phyloP scores from a whole-genome alignment of 2,888 invertebrate genomes.

The Pyrgus malvae region DNA sequence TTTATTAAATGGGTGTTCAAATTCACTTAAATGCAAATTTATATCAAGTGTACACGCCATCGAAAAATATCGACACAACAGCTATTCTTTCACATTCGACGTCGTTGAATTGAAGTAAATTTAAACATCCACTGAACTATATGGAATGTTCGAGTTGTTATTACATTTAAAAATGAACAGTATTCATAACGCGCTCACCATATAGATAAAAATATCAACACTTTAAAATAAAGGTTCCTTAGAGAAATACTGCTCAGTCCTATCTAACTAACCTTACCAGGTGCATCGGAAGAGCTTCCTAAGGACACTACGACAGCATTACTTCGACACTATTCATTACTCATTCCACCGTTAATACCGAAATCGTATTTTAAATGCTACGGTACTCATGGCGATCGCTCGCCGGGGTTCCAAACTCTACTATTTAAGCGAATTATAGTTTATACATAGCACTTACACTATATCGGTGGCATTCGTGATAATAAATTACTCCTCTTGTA shows the following conservation, averaged over 20 bases:
- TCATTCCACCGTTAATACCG: conserved; percentile 48
- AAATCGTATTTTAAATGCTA: conserved; percentile 51
- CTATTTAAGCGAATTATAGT: conserved; percentile 35
- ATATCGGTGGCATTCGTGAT: conserved; percentile 55
- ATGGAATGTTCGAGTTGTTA: conserved; percentile 56
- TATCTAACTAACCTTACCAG: conserved; percentile 49
- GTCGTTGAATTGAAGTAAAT: conserved; percentile 40
- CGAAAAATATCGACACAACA: conserved; percentile 22
- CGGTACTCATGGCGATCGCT: conserved; percentile 57
- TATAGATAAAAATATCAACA: conserved; percentile 39
- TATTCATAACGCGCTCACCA: conserved; percentile 44
- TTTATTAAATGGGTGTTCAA: conserved; percentile 45
- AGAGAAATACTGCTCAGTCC: conserved; percentile 47
- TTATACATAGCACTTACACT: conserved; percentile 41
- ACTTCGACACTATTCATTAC: conserved; percentile 41
- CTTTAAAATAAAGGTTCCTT: conserved; percentile 45
- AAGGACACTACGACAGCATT: conserved; percentile 59
- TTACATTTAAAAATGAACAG: conserved; percentile 46
- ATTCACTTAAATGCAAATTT: conserved; percentile 40
- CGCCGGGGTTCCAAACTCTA: conserved; percentile 18
- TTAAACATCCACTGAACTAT: conserved; percentile 46
- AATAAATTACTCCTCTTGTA: conserved; percentile 19
- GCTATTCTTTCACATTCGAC: background rate
- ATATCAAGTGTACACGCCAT: conserved; percentile 24
- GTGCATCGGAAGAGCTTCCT: conserved; percentile 65